Evolutionary conservation across 35 echinoderm and acorn worm species (phyloP), one percentile per base, ranked within the genome.

Genomic region (Ptychodera flava): DNA sequence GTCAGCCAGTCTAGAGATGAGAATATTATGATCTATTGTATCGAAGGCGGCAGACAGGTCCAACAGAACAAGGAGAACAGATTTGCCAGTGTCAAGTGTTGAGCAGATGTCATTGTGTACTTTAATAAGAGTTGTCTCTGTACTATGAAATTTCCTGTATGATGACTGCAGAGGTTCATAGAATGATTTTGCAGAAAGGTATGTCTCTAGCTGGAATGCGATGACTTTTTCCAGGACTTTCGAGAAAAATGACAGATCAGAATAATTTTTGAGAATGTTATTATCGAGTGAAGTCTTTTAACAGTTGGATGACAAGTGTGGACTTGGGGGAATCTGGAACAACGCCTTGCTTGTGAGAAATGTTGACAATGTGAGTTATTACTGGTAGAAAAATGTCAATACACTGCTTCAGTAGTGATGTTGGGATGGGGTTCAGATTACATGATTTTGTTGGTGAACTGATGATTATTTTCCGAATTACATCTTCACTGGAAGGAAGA

Each of bases 391-490:
- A 34, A n/a, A 15, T 34, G 31, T 82, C 79, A 84, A 37, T 81
- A 76, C 87, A 89, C 34, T 77, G 33, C 34, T 83, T 89, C 32
- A 89, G 30, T 16, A 89, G 45, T 52, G 30, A 85, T 29, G 88
- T 89, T 77, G 88, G 81, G 27, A 90, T 53, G 83, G 85, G n/a
- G n/a, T n/a, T n/a, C n/a, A n/a, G n/a, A n/a, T n/a, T n/a, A n/a
- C n/a, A n/a, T n/a, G n/a, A n/a, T 37, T 84, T 85, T 0, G 36
- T 36, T 28, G 82, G 31, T 12, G 77, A 75, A n/a, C 22, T 31
- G 1, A 80, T 12, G 30, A 80, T 78, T 16, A 87, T 29, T 29
- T 27, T 34, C 33, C 31, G 77, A 6, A 80, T 0, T 1, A 35
- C 77, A 33, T 35, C 77, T 29, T 35, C 30, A 78, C 30, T 16